Base-by-base conservation (phyloP, 2,113 vertebrate species). In the Leuciscus idus region DNA sequence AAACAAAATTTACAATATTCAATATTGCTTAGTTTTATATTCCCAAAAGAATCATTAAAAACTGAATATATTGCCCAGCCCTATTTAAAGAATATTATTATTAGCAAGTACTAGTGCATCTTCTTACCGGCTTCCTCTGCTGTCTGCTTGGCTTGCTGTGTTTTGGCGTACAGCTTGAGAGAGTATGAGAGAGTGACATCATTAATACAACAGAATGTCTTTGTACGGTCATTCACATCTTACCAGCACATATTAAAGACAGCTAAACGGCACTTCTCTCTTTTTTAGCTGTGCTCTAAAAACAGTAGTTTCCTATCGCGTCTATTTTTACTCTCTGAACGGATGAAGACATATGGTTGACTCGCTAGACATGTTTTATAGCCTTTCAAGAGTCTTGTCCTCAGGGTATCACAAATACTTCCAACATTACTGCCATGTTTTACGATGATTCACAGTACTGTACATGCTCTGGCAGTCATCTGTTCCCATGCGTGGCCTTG, bases 51-150 rank as follows among this genome's bases (percentile, higher is more conserved):
- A 30, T 28, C 28, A 28, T 8, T 30, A 30, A 17, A 30, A 30
- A 15, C 6, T 30, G 11, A 68, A 33, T 68, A 19, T 9, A 33
- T 8, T 70, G 30, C 64, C 28, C 28, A 68, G 64, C 64, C 64
- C 15, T 70, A 21, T 36, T 39, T 70, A 70, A 39, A 70, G 15
- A 30, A 15, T 26, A 52, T 30, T 52, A 23, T 72, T 73, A 76
- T 30, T 30, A 76, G 46, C 2, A 9, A 84, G 28, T 59, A 23
- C 4, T n/a, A 39, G 6, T 59, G 36, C 5, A 23, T 82, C 6
- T 83, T 26, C 93, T 93, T 90, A 99, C 98, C 97, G 9, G 96
- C 96, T 91, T 98, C 97, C 17, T 98, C 98, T 74, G 96, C 95
- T 1, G 95, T 94, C 2, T 95, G 95, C 91, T 98, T 99, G 0